phyloP scores from a whole-genome alignment of 2,888 invertebrate species.

The Eueremaeus valkanovi region DNA sequence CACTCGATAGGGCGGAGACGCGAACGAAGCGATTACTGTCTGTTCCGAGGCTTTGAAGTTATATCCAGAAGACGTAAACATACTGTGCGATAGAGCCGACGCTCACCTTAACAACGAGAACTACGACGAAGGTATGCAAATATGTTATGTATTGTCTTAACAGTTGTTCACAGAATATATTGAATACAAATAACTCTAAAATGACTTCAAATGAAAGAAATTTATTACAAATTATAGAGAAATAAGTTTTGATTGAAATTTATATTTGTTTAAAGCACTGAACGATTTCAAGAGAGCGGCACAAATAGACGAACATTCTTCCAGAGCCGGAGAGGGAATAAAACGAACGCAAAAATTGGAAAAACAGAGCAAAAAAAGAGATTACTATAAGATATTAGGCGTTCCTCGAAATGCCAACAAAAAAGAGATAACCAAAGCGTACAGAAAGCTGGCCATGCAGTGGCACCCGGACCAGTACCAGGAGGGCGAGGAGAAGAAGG shows the following conservation, averaged over 20 bases:
- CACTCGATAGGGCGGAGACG: slow-evolving; percentile 62
- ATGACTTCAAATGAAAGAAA: no score
- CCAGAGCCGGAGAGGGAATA: slow-evolving; percentile 82
- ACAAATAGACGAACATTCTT: slow-evolving; percentile 70
- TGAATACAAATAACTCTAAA: no score
- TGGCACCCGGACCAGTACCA: slow-evolving; percentile 97
- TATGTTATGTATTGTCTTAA: no score
- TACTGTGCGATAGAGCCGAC: slow-evolving; percentile 86
- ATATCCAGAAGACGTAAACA: slow-evolving; percentile 61
- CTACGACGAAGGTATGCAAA: slow-evolving; percentile 75
- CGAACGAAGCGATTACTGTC: slow-evolving; percentile 65
- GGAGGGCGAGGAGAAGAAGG: slow-evolving; percentile 72
- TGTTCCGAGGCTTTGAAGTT: slow-evolving; percentile 77
- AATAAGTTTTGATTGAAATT: no score
- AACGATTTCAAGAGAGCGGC: slow-evolving; percentile 79
- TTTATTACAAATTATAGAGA: no score
- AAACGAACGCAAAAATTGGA: slow-evolving; percentile 82
- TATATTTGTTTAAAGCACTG: slow-evolving; percentile 66
- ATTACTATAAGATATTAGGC: slow-evolving; percentile 95
- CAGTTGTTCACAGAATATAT: no score
- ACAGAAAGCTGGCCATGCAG: slow-evolving; percentile 91
- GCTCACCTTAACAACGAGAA: slow-evolving; percentile 82
- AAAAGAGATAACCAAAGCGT: slow-evolving; percentile 90
- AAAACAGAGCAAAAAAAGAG: slow-evolving; percentile 84
- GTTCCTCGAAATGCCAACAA: slow-evolving; percentile 77